Evolutionary conservation across 35 echinoderm and acorn worm species (phyloP).

Genomic region (Heliocidaris tuberculata): DNA sequence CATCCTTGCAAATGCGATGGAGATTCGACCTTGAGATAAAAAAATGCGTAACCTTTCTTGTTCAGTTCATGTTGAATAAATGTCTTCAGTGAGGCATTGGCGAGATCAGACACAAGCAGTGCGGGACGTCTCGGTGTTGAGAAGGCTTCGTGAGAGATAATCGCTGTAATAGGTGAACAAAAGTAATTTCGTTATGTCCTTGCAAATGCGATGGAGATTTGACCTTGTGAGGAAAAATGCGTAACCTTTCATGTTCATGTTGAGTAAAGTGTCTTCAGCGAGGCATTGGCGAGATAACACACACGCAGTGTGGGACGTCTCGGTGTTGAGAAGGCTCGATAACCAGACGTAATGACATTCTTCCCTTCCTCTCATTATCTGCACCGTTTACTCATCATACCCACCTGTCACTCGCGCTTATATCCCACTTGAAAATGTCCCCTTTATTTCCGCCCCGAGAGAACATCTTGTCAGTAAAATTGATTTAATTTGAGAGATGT

Average conservation of each 20-base stretch:
- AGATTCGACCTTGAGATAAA: too few relatives aligned
- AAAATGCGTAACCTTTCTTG: neutral
- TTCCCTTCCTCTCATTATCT: neutral
- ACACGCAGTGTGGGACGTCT: neutral
- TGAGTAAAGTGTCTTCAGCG: neutral
- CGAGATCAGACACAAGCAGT: neutral
- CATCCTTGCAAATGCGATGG: too few relatives aligned
- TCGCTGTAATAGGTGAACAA: too few relatives aligned
- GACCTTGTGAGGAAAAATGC: neutral
- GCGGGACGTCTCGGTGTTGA: neutral
- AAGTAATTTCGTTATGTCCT: too few relatives aligned
- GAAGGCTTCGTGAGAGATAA: too few relatives aligned
- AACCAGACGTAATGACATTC: neutral
- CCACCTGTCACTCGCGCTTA: neutral
- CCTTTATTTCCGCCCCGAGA: neutral
- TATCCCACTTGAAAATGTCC: neutral
- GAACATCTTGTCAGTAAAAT: slow-evolving; percentile 10
- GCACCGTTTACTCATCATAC: neutral
- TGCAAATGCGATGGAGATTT: too few relatives aligned
- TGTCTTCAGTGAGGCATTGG: neutral
- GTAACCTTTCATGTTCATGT: neutral
- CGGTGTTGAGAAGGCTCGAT: neutral
- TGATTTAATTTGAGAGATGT: slow-evolving; percentile 9
- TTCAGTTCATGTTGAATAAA: neutral
- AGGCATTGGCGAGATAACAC: neutral